Conservation (phyloP, 1,140 invertebrate genomes). For the Habropoda laboriosa region DNA sequence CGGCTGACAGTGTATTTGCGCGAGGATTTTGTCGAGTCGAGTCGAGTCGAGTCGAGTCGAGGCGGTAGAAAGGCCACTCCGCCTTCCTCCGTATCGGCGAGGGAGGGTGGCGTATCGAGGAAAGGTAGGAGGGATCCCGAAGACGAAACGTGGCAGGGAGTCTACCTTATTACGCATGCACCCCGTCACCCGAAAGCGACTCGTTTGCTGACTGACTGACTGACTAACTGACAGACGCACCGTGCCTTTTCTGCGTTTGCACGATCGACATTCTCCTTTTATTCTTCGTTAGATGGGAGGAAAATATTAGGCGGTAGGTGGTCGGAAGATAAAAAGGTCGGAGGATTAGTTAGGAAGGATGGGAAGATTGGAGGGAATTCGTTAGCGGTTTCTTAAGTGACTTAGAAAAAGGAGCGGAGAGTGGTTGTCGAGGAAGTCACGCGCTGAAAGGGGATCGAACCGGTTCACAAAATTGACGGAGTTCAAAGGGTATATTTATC, state of each 20-base stretch:
- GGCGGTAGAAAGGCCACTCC: slow-evolving; percentile 35
- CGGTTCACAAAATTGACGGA: slow-evolving; percentile 8
- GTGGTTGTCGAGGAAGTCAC: background rate
- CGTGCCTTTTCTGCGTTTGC: background rate
- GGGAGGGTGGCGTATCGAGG: slow-evolving; percentile 54
- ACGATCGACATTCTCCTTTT: background rate
- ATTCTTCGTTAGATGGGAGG: background rate
- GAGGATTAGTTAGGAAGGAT: background rate
- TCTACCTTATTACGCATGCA: slow-evolving; percentile 77
- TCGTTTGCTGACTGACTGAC: slow-evolving; percentile 69
- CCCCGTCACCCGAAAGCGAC: slow-evolving; percentile 55
- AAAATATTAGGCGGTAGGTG: background rate
- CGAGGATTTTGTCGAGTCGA: slow-evolving; percentile 58
- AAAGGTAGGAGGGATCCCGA: slow-evolving; percentile 62
- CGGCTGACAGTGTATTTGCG: slow-evolving; percentile 64
- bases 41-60: too few species aligned
- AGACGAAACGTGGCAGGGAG: slow-evolving; percentile 44
- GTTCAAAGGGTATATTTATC: slow-evolving; percentile 23
- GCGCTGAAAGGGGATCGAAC: slow-evolving; percentile 20
- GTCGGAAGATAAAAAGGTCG: too few species aligned
- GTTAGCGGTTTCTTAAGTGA: slow-evolving; percentile 28
- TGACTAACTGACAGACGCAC: background rate
- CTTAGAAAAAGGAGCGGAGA: background rate
- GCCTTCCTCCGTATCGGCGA: slow-evolving; percentile 40
- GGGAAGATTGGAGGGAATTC: background rate